phyloP scores from a whole-genome alignment of 2,888 invertebrate species.

The Lithophane ornitopus region DNA sequence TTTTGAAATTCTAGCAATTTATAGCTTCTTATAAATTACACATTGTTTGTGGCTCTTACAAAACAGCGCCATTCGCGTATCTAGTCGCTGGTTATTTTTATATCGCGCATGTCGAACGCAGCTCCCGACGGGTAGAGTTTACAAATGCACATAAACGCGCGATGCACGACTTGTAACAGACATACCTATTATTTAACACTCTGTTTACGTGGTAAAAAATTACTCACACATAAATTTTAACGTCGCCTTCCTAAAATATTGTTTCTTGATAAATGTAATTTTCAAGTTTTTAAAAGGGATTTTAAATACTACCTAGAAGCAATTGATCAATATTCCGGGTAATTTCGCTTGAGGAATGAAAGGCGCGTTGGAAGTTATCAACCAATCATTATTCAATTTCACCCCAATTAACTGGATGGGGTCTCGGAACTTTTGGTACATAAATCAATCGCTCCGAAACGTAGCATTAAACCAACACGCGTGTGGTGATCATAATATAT shows the following conservation, averaged over 20 bases:
- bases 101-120: slow-evolving; percentile 47
- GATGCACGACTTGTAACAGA: slow-evolving; percentile 39
- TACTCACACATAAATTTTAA: slow-evolving; percentile 25
- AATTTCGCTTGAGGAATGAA: slow-evolving; percentile 66
- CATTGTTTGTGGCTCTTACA: slow-evolving; percentile 63
- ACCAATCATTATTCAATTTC: slow-evolving; percentile 79
- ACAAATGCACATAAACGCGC: slow-evolving; percentile 49
- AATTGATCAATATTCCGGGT: slow-evolving; percentile 67
- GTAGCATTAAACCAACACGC: slow-evolving; percentile 66
- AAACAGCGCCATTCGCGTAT: slow-evolving; percentile 56
- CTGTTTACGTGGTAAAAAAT: slow-evolving; percentile 12
- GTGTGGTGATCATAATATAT: slow-evolving; percentile 63
- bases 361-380: slow-evolving; percentile 72
- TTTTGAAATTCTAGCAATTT: slow-evolving; percentile 75
- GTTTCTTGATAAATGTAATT: slow-evolving; percentile 44
- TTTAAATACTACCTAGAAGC: slow-evolving; percentile 52
- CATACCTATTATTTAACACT: slow-evolving; percentile 32
- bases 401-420: slow-evolving; percentile 75
- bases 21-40: slow-evolving; percentile 62
- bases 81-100: slow-evolving; percentile 57
- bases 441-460: slow-evolving; percentile 71
- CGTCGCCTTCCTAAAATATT: slow-evolving; percentile 40
- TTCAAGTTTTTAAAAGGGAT: slow-evolving; percentile 29
- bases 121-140: slow-evolving; percentile 40
- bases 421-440: slow-evolving; percentile 70